Base-by-base conservation (phyloP, 1,140 invertebrate species). In the Heliconius himera region DNA sequence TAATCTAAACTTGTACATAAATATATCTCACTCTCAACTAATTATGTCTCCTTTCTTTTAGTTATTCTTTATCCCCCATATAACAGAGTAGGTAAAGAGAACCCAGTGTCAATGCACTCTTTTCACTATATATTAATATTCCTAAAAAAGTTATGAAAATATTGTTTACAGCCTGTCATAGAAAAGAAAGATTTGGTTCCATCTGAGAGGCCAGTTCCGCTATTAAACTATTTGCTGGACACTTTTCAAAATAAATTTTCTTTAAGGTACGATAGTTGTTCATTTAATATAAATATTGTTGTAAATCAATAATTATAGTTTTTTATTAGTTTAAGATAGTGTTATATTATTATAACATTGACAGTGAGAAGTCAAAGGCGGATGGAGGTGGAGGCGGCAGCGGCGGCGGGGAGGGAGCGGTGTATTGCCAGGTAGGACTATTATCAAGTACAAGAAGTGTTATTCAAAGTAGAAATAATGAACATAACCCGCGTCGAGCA, bases 171-270 rank as follows among this genome's bases (percentile, higher is more conserved):
- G 92, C 92, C 92, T 6, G 83, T 92, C 1, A 88, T 92, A n/a
- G 92, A 94, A 74, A 91, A 89, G 74, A 93, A 93, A 78, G 92
- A 93, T 70, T 80, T 92, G 26, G 75, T 93, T 4, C 80, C 87
- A 29, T 82, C 90, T 0, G 89, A 91, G 20, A 89, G 85, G 80
- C 91, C 88, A 75, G 66, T 87, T 18, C 90, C 90, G 0, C 77
- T 92, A 8, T 84, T 93, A 70, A 90, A 91, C 73, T 91, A 90
- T 54, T 76, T 93, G 18, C 76, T 93, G 8, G 90, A 92, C 46
- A 88, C 89, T 2, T 87, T 92, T 73, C 92, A 92, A 38, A 89
- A 85, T 70, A 92, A 92, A 81, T 87, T 88, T 51, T 70, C 81
- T 18, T 33, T 84, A 13, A 85, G 85, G 92, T 93, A 77, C 79